These are phyloP conservation scores for Tolmerus cingulatus DNA, from an alignment of 2,888 invertebrate species.

Conservation along the genomic window DNA sequence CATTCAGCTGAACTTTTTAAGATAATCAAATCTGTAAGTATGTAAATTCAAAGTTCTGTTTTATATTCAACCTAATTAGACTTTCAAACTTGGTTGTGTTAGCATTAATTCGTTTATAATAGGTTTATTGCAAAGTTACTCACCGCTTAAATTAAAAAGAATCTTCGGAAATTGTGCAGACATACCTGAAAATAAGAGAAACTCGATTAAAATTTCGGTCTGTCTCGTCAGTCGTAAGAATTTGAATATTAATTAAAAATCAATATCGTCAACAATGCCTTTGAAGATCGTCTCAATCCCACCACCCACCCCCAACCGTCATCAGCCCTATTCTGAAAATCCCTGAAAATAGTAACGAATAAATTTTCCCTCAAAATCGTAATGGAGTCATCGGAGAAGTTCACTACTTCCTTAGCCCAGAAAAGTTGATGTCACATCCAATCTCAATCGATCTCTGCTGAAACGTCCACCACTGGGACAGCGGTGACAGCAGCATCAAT, in stretches of 20 bases:
- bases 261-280: not conserved
- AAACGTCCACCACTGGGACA: conserved; percentile 53
- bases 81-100: not conserved
- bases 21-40: no score
- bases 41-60: no score
- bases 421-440: conserved; percentile 55
- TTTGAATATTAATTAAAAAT: not conserved
- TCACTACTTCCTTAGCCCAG: conserved; percentile 45
- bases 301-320: not conserved
- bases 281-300: not conserved
- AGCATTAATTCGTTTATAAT: not conserved
- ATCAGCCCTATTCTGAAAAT: not conserved
- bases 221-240: not conserved
- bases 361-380: conserved; percentile 29
- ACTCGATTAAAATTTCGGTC: not conserved
- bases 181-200: not conserved
- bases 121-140: not conserved
- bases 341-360: conserved; percentile 16
- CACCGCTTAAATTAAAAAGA: not conserved
- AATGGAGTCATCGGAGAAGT: conserved; percentile 47
- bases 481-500: conserved; percentile 51
- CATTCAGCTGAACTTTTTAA: no score
- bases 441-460: conserved; percentile 54
- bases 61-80: not conserved
- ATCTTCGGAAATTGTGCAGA: not conserved